Conservation (phyloP, 2,888 invertebrate genomes). For the Spialia ferax region DNA sequence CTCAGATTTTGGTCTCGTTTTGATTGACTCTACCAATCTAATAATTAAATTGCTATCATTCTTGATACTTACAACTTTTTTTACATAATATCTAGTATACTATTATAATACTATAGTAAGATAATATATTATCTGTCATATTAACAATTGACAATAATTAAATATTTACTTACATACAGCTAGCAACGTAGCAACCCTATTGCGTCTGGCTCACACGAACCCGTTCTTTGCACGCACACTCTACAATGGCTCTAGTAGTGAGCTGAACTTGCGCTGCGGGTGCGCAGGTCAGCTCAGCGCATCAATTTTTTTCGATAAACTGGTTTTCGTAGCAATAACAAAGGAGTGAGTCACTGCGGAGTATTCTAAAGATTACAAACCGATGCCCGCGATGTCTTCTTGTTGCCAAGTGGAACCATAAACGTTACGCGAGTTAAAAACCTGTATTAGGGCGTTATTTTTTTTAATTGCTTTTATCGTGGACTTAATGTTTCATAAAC, state of each 20-base stretch:
- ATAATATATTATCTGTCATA: too few relatives aligned
- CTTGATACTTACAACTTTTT: too few relatives aligned
- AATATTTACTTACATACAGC: too few relatives aligned
- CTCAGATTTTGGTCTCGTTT: too few relatives aligned
- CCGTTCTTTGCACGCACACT: constrained; percentile 54
- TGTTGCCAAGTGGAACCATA: constrained; percentile 25
- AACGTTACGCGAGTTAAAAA: constrained; percentile 24
- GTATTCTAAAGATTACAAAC: constrained; percentile 53
- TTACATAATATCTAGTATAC: too few relatives aligned
- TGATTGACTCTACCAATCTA: too few relatives aligned
- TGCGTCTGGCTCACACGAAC: constrained; percentile 48
- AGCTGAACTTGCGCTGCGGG: constrained; percentile 61
- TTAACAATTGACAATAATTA: too few relatives aligned
- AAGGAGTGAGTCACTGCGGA: constrained; percentile 70
- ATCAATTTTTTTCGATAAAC: constrained; percentile 70
- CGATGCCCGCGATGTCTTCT: constrained; percentile 47
- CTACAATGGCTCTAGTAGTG: constrained; percentile 39
- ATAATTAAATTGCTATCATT: too few relatives aligned
- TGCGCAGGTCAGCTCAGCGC: constrained; percentile 74
- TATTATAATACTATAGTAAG: too few relatives aligned
- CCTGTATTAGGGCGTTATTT: neutral
- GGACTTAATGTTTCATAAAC: neutral
- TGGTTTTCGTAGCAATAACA: constrained; percentile 75
- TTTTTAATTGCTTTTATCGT: neutral
- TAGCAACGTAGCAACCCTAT: constrained; percentile 48